Evolutionary conservation across 2,113 vertebrate genomes (phyloP), one percentile per base, ranked within the genome.

Genomic region (Rhizomys pruinosus): DNA sequence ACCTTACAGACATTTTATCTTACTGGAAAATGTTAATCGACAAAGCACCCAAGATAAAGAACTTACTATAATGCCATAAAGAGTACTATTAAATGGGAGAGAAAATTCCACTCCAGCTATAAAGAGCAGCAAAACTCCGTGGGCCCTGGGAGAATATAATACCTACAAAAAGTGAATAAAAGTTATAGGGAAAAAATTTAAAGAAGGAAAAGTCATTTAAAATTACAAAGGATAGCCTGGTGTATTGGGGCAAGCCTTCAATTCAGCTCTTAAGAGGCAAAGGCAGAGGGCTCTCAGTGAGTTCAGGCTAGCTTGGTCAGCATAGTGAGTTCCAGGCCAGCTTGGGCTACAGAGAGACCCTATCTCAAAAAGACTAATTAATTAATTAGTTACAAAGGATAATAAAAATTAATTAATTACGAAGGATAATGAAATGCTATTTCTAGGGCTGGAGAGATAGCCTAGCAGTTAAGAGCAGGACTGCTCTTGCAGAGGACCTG

Each of bases 1-100:
- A 95, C 7, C 44, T 90, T 47, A 59, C 39, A 59, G 23, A 47
- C 3, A 76, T 89, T 95, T 96, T 96, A 95, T 93, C 42, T 87
- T 32, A 44, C 29, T 63, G 66, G 44, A 90, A 91, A 94, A 89
- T n/a, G 34, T 44, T 80, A 90, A 77, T 80, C 1, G 20, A 57
- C 76, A 76, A 68, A 5, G 39, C 55, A 91, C 3, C 23, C 27
- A 78, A 68, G 66, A 82, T 57, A 76, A 61, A 90, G 22, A 78
- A 92, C 37, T 47, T 13, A 6, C 15, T 6, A 16, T 76, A 52
- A 52, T 55, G 47, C 20, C 68, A 86, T 16, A n/a, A 20, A 29
- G 20, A 86, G 25, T 34, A 7, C 85, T 55, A 91, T 32, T 72
- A 84, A 89, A 81, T 34, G 72, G 23, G 22, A 55, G 63, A 87